Evolutionary conservation across 2,797 vertebrate genomes (phyloP), one percentile per base, ranked within the genome.

Genomic region (Lagothrix lagotricha): DNA sequence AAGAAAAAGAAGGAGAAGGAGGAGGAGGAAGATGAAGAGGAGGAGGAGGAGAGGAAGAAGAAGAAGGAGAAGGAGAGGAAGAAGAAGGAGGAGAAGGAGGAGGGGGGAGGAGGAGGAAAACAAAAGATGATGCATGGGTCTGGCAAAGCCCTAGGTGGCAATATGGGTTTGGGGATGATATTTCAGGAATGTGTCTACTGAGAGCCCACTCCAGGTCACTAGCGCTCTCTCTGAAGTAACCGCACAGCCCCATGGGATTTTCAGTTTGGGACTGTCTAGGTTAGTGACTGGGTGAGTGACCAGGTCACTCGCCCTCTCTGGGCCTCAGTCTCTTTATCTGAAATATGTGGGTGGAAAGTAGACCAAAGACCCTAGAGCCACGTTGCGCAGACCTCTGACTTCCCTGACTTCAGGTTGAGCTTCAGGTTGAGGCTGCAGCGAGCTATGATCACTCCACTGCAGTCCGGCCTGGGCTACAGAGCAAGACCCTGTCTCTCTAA

Each of bases 1-100:
- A 64, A 33, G 3, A 30, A 61, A 14, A 33, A 33, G 7, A 22
- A 54, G 52, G 20, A 54, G 52, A 2, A 20, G 52, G 7, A 54
- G 20, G 6, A 52, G 19, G 19, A 7, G 14, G 19, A 7, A 1
- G 50, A 20, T 0, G 50, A 50, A 4, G 14, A 15, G 4, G 13
- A 48, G 46, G 48, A 4, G 13, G 48, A 15, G 48, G 48, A 50
- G 48, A 4, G 15, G 48, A 50, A 14, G 48, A 50, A 15, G 48
- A 50, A 50, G 50, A 7, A 17, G 50, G 15, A 19, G 5, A 5
- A 52, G 6, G 41, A 5, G 41, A 4, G 39, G 39, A 50, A 52
- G 50, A 5, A 52, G 50, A 17, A 19, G 50, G 17, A 48, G 46
- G 46, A 19, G 15, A 50, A 50, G 48, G 15, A 17, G 50, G 13